Evolutionary conservation across 1,140 invertebrate species (phyloP).

Genomic region (Drosophila littoralis): DNA sequence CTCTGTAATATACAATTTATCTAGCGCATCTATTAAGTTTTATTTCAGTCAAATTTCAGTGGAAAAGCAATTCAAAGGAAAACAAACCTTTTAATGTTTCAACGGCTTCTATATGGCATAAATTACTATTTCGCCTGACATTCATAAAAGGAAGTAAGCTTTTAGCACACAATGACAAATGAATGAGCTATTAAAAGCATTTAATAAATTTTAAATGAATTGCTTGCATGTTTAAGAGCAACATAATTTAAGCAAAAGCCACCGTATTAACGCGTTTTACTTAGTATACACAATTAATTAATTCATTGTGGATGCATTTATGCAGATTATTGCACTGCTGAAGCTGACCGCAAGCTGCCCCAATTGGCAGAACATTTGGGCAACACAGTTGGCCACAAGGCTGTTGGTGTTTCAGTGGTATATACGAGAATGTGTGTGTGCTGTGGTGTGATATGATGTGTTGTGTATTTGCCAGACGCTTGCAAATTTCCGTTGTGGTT

Average conservation of each 20-base stretch:
- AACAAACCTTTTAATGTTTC: no score
- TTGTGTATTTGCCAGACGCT: constrained; percentile 47
- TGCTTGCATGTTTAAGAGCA: background rate
- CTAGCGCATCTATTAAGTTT: no score
- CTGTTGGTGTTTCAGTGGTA: background rate
- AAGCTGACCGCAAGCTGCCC: constrained; percentile 1
- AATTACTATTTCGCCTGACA: no score
- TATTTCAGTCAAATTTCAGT: no score
- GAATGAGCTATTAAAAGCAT: background rate
- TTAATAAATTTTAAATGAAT: constrained; percentile 7
- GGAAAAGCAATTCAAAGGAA: no score
- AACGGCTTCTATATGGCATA: no score
- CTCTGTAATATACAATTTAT: no score
- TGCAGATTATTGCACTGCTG: constrained; percentile 1
- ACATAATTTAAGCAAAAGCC: background rate
- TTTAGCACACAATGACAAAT: background rate
- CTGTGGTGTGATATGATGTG: constrained; percentile 16
- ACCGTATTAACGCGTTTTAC: background rate
- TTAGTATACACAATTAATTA: background rate
- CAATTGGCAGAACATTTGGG: constrained; percentile 6
- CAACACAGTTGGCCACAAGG: constrained; percentile 15
- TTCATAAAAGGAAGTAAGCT: no score
- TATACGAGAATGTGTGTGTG: background rate
- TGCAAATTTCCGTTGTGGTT: constrained; percentile 58
- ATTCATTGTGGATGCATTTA: constrained; percentile 7